A percentile compares a stretch with the other conserved stretches of the same genome.
Conservation (phyloP, 2,888 invertebrate species). For the Torymus tubicola region DNA sequence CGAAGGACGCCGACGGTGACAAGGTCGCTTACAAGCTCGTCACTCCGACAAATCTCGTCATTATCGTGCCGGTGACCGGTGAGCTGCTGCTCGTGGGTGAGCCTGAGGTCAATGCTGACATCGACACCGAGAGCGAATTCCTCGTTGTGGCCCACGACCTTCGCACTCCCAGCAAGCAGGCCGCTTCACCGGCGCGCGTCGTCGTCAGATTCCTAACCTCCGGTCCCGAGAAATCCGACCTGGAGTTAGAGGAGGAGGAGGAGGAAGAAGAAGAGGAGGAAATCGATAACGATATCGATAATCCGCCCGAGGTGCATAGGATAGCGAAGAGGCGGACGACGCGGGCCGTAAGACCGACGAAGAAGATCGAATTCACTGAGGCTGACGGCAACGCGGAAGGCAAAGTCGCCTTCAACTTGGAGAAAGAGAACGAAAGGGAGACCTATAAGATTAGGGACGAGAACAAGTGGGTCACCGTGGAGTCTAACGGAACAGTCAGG, state of each 20-base stretch:
- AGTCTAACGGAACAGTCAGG: slow-evolving; percentile 92
- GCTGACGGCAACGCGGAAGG: slow-evolving; percentile 93
- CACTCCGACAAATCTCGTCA: slow-evolving; percentile 88
- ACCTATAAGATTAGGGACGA: slow-evolving; percentile 95
- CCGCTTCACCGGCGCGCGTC: slow-evolving; percentile 85
- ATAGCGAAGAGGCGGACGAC: slow-evolving; percentile 80
- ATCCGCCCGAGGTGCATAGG: slow-evolving; percentile 69
- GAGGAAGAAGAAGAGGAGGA: slow-evolving; percentile 12
- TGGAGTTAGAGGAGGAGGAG: not conserved
- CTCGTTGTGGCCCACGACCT: slow-evolving; percentile 90
- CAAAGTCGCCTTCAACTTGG: slow-evolving; percentile 91
- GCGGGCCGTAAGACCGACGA: slow-evolving; percentile 94
- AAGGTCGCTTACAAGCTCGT: slow-evolving; percentile 91
- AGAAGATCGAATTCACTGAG: slow-evolving; percentile 93
- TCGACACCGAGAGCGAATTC: slow-evolving; percentile 80
- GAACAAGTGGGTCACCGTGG: slow-evolving; percentile 95
- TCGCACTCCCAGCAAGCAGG: slow-evolving; percentile 84
- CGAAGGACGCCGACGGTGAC: slow-evolving; percentile 94
- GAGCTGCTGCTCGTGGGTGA: slow-evolving; percentile 90
- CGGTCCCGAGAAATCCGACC: slow-evolving; percentile 55
- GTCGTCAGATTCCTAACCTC: slow-evolving; percentile 83
- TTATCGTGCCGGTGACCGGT: slow-evolving; percentile 95
- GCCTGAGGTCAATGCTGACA: slow-evolving; percentile 80
- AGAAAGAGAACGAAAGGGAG: slow-evolving; percentile 94
- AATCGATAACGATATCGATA: slow-evolving; percentile 14